Evolutionary conservation across 1,140 invertebrate species (phyloP).

Genomic region (Dendroctonus ponderosae): DNA sequence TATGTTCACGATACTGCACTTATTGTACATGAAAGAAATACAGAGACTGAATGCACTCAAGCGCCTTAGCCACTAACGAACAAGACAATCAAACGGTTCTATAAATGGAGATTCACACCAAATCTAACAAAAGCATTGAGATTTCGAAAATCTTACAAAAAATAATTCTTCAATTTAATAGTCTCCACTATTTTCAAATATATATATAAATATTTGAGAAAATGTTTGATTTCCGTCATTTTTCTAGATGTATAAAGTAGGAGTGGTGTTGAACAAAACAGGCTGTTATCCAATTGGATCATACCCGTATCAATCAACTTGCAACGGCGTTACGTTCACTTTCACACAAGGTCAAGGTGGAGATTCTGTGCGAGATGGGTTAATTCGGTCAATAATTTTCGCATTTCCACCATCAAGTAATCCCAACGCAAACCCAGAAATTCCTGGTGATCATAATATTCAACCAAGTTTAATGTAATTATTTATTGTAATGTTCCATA

Average conservation of each 20-base stretch:
- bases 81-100: no score
- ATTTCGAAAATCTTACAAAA: no score
- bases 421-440: slow-evolving; percentile 33
- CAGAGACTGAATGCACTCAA: no score
- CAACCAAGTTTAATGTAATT: slow-evolving; percentile 33
- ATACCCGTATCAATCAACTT: slow-evolving; percentile 60
- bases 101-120: no score
- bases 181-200: no score
- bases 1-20: no score
- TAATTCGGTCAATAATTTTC: slow-evolving; percentile 75
- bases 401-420: slow-evolving; percentile 41
- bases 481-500: slow-evolving; percentile 1
- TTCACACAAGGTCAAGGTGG: slow-evolving; percentile 67
- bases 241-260: slow-evolving; percentile 69
- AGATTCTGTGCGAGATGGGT: slow-evolving; percentile 68
- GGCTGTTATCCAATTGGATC: slow-evolving; percentile 74
- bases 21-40: no score
- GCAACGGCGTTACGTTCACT: slow-evolving; percentile 68
- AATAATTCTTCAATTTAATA: no score
- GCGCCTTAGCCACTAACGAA: no score
- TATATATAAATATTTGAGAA: no score
- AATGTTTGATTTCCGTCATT: no score
- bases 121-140: no score
- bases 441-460: slow-evolving; percentile 38
- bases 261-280: slow-evolving; percentile 75